Evolutionary conservation across 2,797 vertebrate species (phyloP).

Genomic region (Sebastes iracundus): DNA sequence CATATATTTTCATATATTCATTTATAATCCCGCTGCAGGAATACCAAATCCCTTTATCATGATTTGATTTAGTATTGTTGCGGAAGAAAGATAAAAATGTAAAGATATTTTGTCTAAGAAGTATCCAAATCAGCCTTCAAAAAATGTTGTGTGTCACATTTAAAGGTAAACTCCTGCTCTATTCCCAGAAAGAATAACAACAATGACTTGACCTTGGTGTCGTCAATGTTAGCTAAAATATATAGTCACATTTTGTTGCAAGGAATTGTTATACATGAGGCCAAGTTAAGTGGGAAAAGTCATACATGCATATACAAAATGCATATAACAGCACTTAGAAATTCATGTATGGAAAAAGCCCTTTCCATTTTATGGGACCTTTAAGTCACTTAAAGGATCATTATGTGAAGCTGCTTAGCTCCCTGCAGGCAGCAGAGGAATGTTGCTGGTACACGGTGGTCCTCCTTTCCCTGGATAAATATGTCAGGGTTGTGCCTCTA

Average conservation of each 20-base stretch:
- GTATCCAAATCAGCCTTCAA: neutral
- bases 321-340: neutral
- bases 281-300: neutral
- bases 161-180: neutral
- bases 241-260: neutral
- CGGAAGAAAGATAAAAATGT: neutral
- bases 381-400: conserved; percentile 13
- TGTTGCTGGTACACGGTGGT: neutral
- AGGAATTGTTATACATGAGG: neutral
- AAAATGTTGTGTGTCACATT: neutral
- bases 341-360: neutral
- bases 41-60: neutral
- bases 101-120: neutral
- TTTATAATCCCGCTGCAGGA: neutral
- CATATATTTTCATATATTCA: neutral
- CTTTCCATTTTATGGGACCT: neutral
- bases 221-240: neutral
- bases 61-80: neutral
- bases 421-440: neutral
- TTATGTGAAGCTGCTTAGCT: conserved; percentile 5
- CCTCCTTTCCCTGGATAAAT: neutral
- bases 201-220: neutral
- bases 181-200: neutral
- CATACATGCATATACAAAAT: neutral
- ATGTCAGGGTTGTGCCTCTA: neutral